Percentiles rank a stretch among this genome's conserved stretches.
These are phyloP conservation scores for Halichondria panicea DNA, from an alignment of 37 sponge, comb jelly and placozoan genomes.

Conservation along the genomic window DNA sequence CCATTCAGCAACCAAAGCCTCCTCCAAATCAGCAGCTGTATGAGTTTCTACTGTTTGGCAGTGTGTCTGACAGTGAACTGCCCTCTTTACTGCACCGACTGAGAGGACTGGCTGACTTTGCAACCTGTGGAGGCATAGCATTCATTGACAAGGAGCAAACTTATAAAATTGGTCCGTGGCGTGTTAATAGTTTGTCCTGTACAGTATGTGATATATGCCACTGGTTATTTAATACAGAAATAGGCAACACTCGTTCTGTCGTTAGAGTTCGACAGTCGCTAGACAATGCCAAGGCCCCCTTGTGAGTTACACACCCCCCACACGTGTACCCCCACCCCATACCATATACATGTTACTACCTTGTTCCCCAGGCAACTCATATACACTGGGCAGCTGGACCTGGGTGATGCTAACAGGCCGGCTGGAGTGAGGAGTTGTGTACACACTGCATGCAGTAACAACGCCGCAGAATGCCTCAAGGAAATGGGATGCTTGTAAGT, in stretches of 20 bases:
- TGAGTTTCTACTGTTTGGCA: conserved; percentile 71
- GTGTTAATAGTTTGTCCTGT: too few species aligned
- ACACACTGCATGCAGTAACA: conserved; percentile 46
- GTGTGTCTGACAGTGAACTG: conserved; percentile 48
- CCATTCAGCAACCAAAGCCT: too few species aligned
- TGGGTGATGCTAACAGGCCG: conserved; percentile 25
- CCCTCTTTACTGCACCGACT: conserved; percentile 61
- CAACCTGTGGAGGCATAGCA: conserved; percentile 44
- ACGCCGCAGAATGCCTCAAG: conserved; percentile 49
- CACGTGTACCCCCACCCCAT: too few species aligned
- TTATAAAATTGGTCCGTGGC: conserved; percentile 48
- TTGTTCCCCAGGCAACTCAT: conserved; percentile 66
- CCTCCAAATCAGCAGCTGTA: conserved; percentile 30
- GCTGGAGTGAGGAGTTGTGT: conserved; percentile 60
- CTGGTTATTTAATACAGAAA: too few species aligned
- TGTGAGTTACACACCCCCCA: too few species aligned
- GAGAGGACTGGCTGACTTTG: conserved; percentile 70
- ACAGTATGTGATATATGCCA: too few species aligned
- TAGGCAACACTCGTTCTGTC: conserved; percentile 21
- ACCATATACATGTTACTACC: too few species aligned
- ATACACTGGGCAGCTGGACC: conserved; percentile 66
- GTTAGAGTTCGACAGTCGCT: conserved; percentile 68
- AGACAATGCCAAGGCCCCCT: conserved; percentile 51
- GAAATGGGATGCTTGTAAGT: conserved; percentile 73
- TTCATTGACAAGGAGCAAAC: conserved; percentile 63